Evolutionary conservation across 2,888 invertebrate genomes (phyloP), one percentile per base, ranked within the genome.

Genomic region (Callimorpha dominula): DNA sequence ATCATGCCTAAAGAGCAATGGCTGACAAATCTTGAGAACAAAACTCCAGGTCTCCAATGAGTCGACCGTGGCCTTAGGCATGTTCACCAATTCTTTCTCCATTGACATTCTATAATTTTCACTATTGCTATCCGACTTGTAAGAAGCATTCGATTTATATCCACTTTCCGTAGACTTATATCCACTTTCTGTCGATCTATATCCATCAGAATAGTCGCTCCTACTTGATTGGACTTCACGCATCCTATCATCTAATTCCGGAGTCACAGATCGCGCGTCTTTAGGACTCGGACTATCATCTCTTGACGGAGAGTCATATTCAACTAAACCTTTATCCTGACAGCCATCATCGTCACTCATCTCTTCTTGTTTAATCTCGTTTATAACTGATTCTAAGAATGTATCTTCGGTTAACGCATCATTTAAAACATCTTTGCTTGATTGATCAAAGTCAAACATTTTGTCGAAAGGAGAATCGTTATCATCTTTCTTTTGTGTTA

Each of bases 31-130:
- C 85, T 96, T 95, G 60, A 95, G 74, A 1, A 96, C 93, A 79
- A 95, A 95, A 69, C 91, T 94, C 95, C 95, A 96, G 0, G 92
- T 93, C 62, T 95, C 95, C 71, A 95, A 78, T 0, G 95, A 95
- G 64, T 93, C 91, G 0, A 91, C 87, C 0, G 92, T 95, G 0
- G 90, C 86, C 73, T 89, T 92, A 0, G 92, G 81, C 86, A 95
- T 89, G 49, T 69, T 77, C n/a, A 86, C 88, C 17, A 88, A 43
- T 4, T 93, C 92, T 52, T 91, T 93, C 20, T 93, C 93, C 40
- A 89, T 79, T 0, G 93, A 92, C 63, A 89, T 14, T n/a, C 88
- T 85, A 68, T 86, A 91, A n/a, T 65, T 83, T 54, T 83, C 84
- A n/a, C 81, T 81, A 31, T 76, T 80, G 62, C 72, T 83, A 49